Conservation (phyloP, 2,888 invertebrate genomes). For the Spisula subtruncata region DNA sequence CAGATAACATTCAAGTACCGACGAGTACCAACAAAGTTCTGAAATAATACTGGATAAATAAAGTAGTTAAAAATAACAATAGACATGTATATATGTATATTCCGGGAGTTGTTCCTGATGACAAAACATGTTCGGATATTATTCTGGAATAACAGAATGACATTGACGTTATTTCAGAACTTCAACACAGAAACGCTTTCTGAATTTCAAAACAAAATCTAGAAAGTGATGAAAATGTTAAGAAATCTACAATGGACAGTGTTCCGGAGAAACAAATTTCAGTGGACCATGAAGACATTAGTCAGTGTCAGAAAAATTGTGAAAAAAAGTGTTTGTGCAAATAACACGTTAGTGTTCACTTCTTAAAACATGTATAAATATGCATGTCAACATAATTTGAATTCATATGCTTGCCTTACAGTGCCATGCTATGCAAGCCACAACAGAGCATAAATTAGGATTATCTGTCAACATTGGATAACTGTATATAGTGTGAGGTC, state of each 20-base stretch:
- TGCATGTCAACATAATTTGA: constrained; percentile 1
- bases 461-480: not conserved
- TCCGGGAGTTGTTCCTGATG: no score
- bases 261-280: no score
- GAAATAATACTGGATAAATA: not conserved
- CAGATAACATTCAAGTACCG: constrained; percentile 2
- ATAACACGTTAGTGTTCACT: not conserved
- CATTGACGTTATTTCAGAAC: not conserved
- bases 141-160: not conserved
- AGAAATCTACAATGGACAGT: no score
- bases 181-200: not conserved
- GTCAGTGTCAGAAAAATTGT: no score
- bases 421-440: constrained; percentile 37
- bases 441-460: not conserved
- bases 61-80: not conserved
- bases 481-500: not conserved
- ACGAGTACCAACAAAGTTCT: not conserved
- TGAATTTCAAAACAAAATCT: not conserved
- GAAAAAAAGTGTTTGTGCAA: not conserved
- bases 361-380: not conserved
- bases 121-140: no score
- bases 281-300: no score
- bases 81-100: not conserved
- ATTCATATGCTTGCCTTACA: constrained; percentile 37
- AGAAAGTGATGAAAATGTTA: not conserved